Conservation (phyloP, 1,140 invertebrate genomes). For the Hydropsyche tenuis region DNA sequence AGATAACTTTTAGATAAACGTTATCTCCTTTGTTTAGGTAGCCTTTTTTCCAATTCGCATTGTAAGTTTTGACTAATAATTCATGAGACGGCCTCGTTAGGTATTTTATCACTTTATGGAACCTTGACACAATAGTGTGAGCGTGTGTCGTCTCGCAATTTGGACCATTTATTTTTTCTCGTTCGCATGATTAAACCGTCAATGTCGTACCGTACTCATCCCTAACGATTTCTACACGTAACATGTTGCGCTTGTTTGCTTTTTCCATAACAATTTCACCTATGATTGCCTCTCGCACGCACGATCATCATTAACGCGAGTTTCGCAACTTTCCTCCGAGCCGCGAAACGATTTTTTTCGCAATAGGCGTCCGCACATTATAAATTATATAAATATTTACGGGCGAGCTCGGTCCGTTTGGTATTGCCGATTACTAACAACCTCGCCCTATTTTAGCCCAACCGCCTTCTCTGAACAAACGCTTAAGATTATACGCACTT, state of each 20-base stretch:
- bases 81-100: conserved; percentile 4
- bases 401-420: neutral
- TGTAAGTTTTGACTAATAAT: no score
- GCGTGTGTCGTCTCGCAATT: neutral
- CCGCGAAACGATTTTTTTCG: conserved; percentile 12
- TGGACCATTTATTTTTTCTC: no score
- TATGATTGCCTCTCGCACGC: neutral
- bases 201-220: no score
- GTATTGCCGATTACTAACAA: conserved; percentile 22
- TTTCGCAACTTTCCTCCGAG: conserved; percentile 13
- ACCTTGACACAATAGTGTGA: conserved; percentile 31
- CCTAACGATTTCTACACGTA: no score
- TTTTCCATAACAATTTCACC: no score
- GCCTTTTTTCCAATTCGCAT: no score
- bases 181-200: no score
- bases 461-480: no score
- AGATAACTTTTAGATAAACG: no score
- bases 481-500: no score
- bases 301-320: conserved; percentile 12
- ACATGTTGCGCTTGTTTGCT: no score
- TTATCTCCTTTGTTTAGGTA: no score
- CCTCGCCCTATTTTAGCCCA: conserved; percentile 23
- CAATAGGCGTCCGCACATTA: conserved; percentile 5
- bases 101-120: conserved; percentile 14
- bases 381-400: neutral